Evolutionary conservation across 2,797 vertebrate species (phyloP).

Genomic region (Strix occidentalis): DNA sequence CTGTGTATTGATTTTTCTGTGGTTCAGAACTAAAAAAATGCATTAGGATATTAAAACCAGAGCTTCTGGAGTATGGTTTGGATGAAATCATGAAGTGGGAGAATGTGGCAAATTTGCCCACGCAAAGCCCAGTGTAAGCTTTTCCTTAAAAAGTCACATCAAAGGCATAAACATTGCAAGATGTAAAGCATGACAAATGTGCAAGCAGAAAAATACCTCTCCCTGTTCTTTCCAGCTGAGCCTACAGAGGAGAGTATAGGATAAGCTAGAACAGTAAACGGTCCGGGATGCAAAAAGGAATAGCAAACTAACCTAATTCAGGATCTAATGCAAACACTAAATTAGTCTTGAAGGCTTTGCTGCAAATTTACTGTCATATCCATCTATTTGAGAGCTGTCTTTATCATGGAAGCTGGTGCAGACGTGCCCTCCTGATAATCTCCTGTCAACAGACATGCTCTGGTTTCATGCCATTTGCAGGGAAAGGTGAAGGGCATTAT

Average conservation of each 20-base stretch:
- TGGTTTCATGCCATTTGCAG: background rate
- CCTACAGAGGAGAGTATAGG: background rate
- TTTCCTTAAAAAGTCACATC: conserved; percentile 67
- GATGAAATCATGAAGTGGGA: conserved; percentile 57
- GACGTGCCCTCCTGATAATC: rapidly evolving
- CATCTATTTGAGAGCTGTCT: background rate
- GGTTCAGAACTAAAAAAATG: conserved; percentile 44
- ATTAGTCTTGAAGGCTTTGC: background rate
- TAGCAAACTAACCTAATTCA: background rate
- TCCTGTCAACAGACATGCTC: background rate
- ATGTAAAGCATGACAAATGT: conserved; percentile 29
- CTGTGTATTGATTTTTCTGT: conserved; percentile 45
- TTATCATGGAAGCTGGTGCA: background rate
- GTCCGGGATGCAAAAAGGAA: background rate
- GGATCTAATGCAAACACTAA: background rate
- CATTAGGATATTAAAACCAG: conserved; percentile 64
- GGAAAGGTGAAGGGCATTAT: background rate
- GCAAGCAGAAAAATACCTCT: conserved; percentile 42
- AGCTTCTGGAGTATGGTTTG: conserved; percentile 57
- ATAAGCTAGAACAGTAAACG: background rate
- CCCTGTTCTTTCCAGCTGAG: background rate
- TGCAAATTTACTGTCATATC: background rate
- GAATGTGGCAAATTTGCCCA: conserved; percentile 62
- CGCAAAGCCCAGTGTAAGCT: conserved; percentile 15
- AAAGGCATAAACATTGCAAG: conserved; percentile 66